Evolutionary conservation across 2,113 vertebrate species (phyloP), one percentile per base, ranked within the genome.

Genomic region (Eclectus roratus): DNA sequence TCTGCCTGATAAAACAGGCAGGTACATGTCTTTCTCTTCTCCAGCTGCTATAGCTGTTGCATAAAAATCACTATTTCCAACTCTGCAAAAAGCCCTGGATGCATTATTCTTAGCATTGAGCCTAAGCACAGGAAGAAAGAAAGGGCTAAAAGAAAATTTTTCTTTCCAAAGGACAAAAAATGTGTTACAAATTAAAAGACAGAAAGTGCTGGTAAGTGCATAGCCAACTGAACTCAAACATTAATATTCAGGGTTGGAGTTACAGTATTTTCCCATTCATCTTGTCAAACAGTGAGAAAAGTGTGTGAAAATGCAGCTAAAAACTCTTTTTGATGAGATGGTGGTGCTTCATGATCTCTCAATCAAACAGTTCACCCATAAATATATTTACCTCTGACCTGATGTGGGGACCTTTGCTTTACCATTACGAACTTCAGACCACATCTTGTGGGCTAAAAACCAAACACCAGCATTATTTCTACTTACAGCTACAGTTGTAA

Each of bases 1-100:
- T 93, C 77, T 79, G 70, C 92, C 91, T 89, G 77, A 65, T 23
- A 84, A 81, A 95, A 92, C 94, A 91, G 86, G 93, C 93, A 97
- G 91, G 78, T 94, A 96, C 95, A 53, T 27, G 81, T 46, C 63
- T 91, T 37, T 17, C 44, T 83, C 49, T 84, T 58, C 71, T 70
- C 66, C 69, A 76, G 69, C 64, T 80, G 72, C 55, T 78, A 24
- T 85, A 85, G 80, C 47, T 84, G 39, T 50, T 93, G 73, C 77
- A 61, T 49, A 89, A 86, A 89, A 85, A 91, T 46, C 66, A 29
- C 47, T 68, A 17, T 7, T 6, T 79, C 35, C 80, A 84, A 23
- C 73, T 60, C 61, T 76, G 77, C 39, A 94, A 74, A 56, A 92
- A 61, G 61, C 52, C 53, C 25, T 82, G 41, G 17, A 12, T 81